A percentile compares a stretch with the other conserved stretches of the same genome.
Evolutionary conservation across 2,113 vertebrate species (phyloP).

Genomic region (Phasianus colchicus): DNA sequence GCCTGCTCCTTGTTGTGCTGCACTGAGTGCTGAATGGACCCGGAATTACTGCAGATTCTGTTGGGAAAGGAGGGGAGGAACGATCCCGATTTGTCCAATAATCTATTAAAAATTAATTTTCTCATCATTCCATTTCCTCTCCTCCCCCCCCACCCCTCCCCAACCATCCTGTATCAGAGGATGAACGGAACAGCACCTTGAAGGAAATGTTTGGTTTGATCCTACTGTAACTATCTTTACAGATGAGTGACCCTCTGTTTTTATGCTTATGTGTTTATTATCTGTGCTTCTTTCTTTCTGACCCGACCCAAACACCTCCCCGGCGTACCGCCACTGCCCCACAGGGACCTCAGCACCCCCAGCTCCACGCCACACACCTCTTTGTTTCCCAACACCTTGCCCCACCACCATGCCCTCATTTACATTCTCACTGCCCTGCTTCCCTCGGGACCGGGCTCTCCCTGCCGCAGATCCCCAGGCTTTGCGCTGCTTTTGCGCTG

Average conservation of each 20-base stretch:
- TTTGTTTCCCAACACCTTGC: constrained; percentile 25
- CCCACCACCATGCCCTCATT: too few species aligned
- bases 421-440: background rate
- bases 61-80: background rate
- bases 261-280: background rate
- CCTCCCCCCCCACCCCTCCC: background rate
- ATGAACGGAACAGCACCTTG: constrained; percentile 37
- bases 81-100: rapidly evolving
- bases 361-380: background rate
- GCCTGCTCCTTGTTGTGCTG: background rate
- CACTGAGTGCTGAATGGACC: background rate
- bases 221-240: constrained; percentile 55
- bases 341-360: background rate
- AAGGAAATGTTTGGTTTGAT: constrained; percentile 60
- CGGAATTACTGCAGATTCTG: background rate
- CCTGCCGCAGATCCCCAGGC: too few species aligned
- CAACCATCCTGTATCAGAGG: background rate
- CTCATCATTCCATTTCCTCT: background rate
- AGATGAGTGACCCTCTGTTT: constrained; percentile 10
- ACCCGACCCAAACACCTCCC: constrained; percentile 62
- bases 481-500: background rate
- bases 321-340: background rate
- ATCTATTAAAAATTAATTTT: constrained; percentile 36
- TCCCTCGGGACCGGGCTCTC: background rate
- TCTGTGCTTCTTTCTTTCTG: background rate